phyloP scores from a whole-genome alignment of 2,113 vertebrate genomes.

The Caranx melampygus region DNA sequence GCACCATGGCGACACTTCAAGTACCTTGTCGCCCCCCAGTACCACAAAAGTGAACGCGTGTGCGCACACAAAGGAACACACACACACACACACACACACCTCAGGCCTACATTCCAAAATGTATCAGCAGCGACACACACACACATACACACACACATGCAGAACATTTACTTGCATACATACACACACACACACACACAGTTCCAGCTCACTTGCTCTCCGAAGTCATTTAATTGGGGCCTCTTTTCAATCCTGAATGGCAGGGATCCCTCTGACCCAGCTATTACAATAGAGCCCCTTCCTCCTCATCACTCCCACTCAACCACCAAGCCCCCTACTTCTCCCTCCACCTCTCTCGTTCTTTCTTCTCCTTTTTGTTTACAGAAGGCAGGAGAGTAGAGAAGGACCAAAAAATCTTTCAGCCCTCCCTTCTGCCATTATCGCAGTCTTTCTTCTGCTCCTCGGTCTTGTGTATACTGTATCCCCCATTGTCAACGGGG shows the following conservation, averaged over 20 bases:
- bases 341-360: conserved; percentile 41
- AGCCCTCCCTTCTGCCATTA: conserved; percentile 44
- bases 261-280: conserved; percentile 80
- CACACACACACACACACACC: conserved; percentile 14
- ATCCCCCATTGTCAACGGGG: conserved; percentile 16
- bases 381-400: conserved; percentile 54
- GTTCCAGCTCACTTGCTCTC: conserved; percentile 79
- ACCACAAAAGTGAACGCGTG: conserved; percentile 55
- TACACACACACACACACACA: conserved; percentile 24
- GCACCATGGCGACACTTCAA: conserved; percentile 92
- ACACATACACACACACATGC: conserved; percentile 1
- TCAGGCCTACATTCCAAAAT: conserved; percentile 51
- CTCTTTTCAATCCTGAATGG: conserved; percentile 78
- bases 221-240: conserved; percentile 91
- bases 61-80: conserved; percentile 30
- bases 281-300: conserved; percentile 66
- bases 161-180: conserved; percentile 16
- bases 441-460: conserved; percentile 41
- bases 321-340: conserved; percentile 38
- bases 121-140: conserved; percentile 18
- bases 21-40: conserved; percentile 81
- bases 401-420: conserved; percentile 58
- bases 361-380: conserved; percentile 59
- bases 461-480: conserved; percentile 7
- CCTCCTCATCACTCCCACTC: conserved; percentile 50